A percentile compares a stretch with the other conserved stretches of the same genome.
These are phyloP conservation scores for Drosophila diplacantha DNA, from an alignment of 2,888 invertebrate species.

Conservation along the genomic window DNA sequence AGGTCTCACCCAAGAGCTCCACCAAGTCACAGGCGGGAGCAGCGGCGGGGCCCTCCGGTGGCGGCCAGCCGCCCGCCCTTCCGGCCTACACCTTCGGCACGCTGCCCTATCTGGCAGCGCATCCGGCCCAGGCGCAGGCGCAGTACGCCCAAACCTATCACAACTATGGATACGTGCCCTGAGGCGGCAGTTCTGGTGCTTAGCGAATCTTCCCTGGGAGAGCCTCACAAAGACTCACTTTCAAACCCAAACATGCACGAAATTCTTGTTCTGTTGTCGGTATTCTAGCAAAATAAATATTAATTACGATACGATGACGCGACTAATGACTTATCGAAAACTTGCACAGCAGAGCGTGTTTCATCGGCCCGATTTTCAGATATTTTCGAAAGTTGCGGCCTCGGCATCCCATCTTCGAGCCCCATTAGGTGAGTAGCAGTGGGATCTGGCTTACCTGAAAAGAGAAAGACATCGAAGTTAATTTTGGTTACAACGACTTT, in stretches of 20 bases:
- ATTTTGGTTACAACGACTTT: conserved; percentile 9
- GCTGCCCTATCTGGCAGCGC: conserved; percentile 67
- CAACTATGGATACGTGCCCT: conserved; percentile 74
- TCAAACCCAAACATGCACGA: conserved; percentile 22
- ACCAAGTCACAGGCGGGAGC: conserved; percentile 50
- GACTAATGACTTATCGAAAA: conserved; percentile 9
- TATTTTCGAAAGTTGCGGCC: conserved; percentile 18
- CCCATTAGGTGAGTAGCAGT: not conserved
- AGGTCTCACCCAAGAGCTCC: conserved; percentile 59
- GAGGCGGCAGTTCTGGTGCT: conserved; percentile 31
- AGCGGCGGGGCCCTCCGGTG: conserved; percentile 23
- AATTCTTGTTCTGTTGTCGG: conserved; percentile 43
- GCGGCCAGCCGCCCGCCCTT: conserved; percentile 55
- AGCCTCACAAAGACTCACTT: conserved; percentile 15
- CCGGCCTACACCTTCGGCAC: conserved; percentile 74
- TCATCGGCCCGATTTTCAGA: conserved; percentile 8
- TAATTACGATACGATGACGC: conserved; percentile 13
- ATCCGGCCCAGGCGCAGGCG: conserved; percentile 67
- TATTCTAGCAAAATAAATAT: conserved; percentile 54
- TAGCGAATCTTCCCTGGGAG: conserved; percentile 10
- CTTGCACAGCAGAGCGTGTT: conserved; percentile 43
- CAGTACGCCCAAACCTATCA: conserved; percentile 73
- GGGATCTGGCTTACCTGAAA: conserved; percentile 30
- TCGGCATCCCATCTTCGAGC: not conserved
- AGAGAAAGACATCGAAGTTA: conserved; percentile 9